Percentiles rank a stretch among this genome's conserved stretches.
These are phyloP conservation scores for Myopa tessellatipennis DNA, from an alignment of 2,888 invertebrate genomes.

Conservation along the genomic window DNA sequence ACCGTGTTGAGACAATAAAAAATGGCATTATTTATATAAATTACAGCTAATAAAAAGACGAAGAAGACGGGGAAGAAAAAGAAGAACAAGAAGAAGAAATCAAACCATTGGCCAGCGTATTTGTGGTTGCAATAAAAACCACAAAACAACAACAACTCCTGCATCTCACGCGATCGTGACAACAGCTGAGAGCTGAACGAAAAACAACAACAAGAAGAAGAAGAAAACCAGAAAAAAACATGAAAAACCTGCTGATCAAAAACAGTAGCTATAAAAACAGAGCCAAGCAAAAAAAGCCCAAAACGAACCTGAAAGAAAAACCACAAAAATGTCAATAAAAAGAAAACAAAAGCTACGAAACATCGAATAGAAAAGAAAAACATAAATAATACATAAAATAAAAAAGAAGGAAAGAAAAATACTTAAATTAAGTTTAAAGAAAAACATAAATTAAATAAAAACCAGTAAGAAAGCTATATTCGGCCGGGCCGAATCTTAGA, in stretches of 20 bases:
- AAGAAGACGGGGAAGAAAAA: not conserved
- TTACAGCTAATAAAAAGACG: not conserved
- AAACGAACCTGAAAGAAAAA: too few species aligned
- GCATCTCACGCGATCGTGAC: too few species aligned
- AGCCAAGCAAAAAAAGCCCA: too few species aligned
- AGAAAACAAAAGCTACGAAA: too few species aligned
- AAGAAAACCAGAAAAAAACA: not conserved
- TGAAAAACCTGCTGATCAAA: not conserved
- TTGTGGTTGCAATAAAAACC: not conserved
- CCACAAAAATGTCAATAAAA: too few species aligned
- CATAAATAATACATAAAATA: not conserved
- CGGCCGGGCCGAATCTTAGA: too few species aligned
- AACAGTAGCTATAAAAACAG: not conserved
- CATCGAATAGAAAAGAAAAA: too few species aligned
- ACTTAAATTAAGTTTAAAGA: too few species aligned
- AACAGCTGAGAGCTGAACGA: not conserved
- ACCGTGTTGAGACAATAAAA: conserved; percentile 22
- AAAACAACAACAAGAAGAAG: not conserved
- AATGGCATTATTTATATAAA: not conserved
- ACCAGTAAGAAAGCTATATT: too few species aligned
- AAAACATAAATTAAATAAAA: not conserved
- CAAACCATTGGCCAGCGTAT: not conserved
- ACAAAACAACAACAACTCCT: not conserved
- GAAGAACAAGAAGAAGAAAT: not conserved
- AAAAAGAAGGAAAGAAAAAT: not conserved